Base-by-base conservation (phyloP, 2,888 invertebrate genomes). In the Drosophila cracens region DNA sequence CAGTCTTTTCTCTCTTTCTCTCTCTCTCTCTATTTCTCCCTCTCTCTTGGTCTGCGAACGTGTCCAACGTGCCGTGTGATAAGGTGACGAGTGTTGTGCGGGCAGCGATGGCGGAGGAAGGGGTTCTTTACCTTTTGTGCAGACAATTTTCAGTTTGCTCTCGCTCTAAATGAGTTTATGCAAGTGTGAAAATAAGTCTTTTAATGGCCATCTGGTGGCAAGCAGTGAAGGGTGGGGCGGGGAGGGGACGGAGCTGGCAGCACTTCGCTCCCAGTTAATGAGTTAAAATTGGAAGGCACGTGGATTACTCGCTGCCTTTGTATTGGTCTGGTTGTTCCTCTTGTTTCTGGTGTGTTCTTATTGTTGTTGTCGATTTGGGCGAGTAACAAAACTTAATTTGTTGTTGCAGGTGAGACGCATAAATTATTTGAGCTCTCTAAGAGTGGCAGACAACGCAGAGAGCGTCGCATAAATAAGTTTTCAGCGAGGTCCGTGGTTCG, bases 111-210 rank as follows among this genome's bases (percentile, higher is more conserved):
- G 25, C 4, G 27, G 13, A 11, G 5, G 3, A 21, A 16, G 10
- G 43, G 21, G 40, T 21, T 31, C 46, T 21, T 27, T 48, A 61
- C 70, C 70, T 54, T 64, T 76, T 72, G 73, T 67, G 62, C 69
- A 72, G 81, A 72, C 76, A 82, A 79, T 77, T 76, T 83, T 81
- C 86, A 76, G 82, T 74, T 81, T 62, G 74, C 71, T 75, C 74
- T 72, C 74, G 81, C 80, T 76, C 87, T 88, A 90, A 90, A 90
- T 81, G 86, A 82, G 89, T 85, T 90, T 87, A 86, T 85, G 87
- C 88, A 90, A 90, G 87, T 90, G 90, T 89, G 90, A 90, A 90
- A 90, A 90, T 90, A 84, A 88, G 89, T 88, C 86, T 83, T 84
- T 88, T 88, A 88, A 88, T 88, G 90, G 79, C 85, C 89, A 78